These are phyloP conservation scores for Dasypus novemcinctus DNA, from an alignment of 2,113 vertebrate genomes.

Conservation along the genomic window DNA sequence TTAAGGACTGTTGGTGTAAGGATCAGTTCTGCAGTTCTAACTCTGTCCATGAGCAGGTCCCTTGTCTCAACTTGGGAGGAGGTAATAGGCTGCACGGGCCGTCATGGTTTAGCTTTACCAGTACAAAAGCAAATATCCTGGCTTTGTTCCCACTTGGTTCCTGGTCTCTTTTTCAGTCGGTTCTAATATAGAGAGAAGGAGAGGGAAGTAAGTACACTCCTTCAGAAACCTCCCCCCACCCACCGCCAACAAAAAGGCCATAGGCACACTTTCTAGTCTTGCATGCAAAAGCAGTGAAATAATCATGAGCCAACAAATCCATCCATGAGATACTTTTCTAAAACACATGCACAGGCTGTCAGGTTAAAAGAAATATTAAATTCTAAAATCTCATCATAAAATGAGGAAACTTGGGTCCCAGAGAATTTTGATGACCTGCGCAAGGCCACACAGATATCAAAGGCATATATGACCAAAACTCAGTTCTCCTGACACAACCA, in stretches of 20 bases:
- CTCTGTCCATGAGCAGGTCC: background rate
- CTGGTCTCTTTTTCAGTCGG: background rate
- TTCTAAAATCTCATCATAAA: background rate
- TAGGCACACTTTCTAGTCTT: background rate
- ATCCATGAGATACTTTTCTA: background rate
- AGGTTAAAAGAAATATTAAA: background rate
- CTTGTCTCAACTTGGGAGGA: background rate
- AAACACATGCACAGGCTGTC: background rate
- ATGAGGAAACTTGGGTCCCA: background rate
- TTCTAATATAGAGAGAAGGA: background rate
- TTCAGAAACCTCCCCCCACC: background rate
- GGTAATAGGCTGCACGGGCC: background rate
- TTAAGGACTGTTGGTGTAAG: background rate
- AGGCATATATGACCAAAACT: background rate
- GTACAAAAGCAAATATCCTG: background rate
- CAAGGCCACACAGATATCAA: background rate
- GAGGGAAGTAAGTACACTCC: background rate
- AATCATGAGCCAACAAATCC: background rate
- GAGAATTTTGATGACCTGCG: background rate
- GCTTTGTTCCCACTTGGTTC: background rate
- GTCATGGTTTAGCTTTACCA: background rate
- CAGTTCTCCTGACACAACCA: background rate
- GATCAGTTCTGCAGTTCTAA: background rate
- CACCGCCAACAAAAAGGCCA: background rate
- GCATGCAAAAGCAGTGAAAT: background rate